Evolutionary conservation across 2,113 vertebrate genomes (phyloP).

Genomic region (Ammodytes dubius): DNA sequence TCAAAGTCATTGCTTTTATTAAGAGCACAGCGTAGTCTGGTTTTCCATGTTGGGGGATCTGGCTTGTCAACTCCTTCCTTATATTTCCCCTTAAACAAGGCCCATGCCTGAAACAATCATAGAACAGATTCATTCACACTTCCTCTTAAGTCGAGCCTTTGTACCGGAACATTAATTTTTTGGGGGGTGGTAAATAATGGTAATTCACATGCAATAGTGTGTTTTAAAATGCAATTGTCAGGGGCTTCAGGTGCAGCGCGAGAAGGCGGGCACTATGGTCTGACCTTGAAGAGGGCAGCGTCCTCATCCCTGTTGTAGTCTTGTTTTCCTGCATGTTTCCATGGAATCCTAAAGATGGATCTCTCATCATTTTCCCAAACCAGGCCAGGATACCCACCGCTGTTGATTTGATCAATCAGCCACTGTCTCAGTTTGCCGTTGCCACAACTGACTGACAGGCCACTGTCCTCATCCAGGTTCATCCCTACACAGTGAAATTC

Average conservation of each 20-base stretch:
- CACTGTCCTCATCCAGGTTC: conserved; percentile 85
- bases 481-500: conserved; percentile 68
- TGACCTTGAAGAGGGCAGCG: conserved; percentile 97
- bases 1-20: conserved; percentile 99
- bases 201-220: background rate
- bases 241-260: background rate
- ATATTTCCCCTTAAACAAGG: conserved; percentile 97
- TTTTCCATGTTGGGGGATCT: conserved; percentile 99
- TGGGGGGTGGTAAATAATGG: background rate
- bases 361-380: conserved; percentile 98
- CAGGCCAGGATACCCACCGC: conserved; percentile 91
- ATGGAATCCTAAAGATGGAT: conserved; percentile 96
- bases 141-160: background rate
- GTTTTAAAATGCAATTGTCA: background rate
- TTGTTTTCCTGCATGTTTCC: conserved; percentile 98
- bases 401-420: conserved; percentile 99
- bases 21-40: conserved; percentile 94
- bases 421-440: conserved; percentile 98
- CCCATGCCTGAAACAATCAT: conserved; percentile 90
- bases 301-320: conserved; percentile 99
- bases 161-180: too few species aligned
- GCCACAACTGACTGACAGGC: conserved; percentile 91
- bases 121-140: conserved; percentile 10
- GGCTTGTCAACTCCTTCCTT: conserved; percentile 97
- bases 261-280: background rate